These are phyloP conservation scores for Conus betulinus DNA, from an alignment of 1,140 invertebrate genomes.

Conservation along the genomic window DNA sequence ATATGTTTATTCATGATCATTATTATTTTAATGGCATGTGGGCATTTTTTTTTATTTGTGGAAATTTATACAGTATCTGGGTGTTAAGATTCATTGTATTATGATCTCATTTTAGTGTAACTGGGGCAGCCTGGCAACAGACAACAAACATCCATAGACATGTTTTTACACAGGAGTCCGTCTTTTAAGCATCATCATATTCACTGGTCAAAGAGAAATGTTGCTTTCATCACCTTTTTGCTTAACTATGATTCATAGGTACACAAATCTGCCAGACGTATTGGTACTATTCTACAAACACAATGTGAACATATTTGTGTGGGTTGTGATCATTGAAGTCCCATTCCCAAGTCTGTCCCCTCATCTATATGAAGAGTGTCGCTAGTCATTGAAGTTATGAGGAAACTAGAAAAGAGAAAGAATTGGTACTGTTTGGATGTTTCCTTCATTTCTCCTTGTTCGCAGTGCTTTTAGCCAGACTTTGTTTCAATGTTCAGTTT, in stretches of 20 bases:
- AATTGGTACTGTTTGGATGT: background rate
- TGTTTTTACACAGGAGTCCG: no score
- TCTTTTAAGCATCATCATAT: background rate
- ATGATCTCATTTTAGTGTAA: background rate
- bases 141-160: background rate
- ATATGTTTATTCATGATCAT: no score
- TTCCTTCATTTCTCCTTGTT: background rate
- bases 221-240: background rate
- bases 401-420: background rate
- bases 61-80: no score
- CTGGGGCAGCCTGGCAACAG: background rate
- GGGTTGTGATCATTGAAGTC: background rate
- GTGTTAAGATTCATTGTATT: background rate
- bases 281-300: background rate
- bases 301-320: background rate
- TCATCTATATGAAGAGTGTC: background rate
- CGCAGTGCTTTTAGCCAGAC: background rate
- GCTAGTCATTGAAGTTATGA: background rate
- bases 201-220: background rate
- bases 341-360: background rate
- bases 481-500: background rate
- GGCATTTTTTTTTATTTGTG: no score
- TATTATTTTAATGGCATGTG: no score
- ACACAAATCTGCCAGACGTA: background rate
- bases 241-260: no score